Evolutionary conservation across 2,113 vertebrate species (phyloP), one percentile per base, ranked within the genome.

Genomic region (Octodon degus): DNA sequence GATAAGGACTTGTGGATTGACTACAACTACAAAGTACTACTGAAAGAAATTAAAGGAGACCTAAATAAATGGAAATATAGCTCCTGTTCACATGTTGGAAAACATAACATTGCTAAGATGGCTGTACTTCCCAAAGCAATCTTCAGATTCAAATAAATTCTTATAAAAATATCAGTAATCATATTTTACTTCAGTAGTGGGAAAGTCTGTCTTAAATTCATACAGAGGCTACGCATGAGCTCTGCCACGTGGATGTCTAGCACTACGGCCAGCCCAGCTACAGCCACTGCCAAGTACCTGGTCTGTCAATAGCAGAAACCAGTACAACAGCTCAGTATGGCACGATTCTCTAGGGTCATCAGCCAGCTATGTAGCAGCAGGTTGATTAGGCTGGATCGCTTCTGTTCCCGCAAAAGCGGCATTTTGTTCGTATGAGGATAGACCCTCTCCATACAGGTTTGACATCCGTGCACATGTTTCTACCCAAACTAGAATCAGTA

Each of bases 31-130:
- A 83, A 94, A 94, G 79, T 55, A 77, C 30, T 60, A 5, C 16
- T 88, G 30, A 68, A 88, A 95, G 77, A 88, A 93, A 95, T 80
- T 32, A 88, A 96, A 80, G 67, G 50, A 92, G 47, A 87, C 19
- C 27, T 72, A 90, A 83, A 60, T 82, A 47, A 81, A 63, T 86
- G 30, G 65, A 82, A 43, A 43, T 25, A 63, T 47, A 83, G 37
- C 47, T 34, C 30, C 65, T 72, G 14, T 80, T 83, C 24, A 80
- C 93, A 37, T 14, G 50, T 74, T 81, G 43, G 68, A 60, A 85
- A 27, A 50, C 17, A 77, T 86, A 76, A 30, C 70, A n/a, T 43
- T 86, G 8, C 76, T 88, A 79, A 82, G 7, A 53, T 72, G n/a
- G 62, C 19, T 63, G 4, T 84, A n/a, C 50, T 72, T 93, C 68